Base-by-base conservation (phyloP, 37 sponge, comb jelly and placozoan genomes). In the Cliona cf. orientalis region DNA sequence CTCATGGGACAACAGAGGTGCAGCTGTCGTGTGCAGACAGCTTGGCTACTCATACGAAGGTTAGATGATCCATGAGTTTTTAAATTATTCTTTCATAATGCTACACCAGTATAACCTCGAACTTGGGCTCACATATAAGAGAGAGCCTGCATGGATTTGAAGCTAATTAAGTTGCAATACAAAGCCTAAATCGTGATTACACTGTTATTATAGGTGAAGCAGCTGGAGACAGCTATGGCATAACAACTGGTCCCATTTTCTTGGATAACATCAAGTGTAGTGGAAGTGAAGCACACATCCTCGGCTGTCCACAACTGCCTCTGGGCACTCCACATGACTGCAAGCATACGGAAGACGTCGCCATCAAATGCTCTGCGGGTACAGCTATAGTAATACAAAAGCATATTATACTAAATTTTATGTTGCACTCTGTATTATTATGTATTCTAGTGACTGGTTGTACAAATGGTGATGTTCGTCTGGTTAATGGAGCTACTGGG, bases 201-300 rank as follows among this genome's bases (percentile, higher is more conserved):
- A n/a, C n/a, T n/a, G n/a, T n/a, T n/a, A n/a, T n/a, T n/a, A n/a
- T n/a, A n/a, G n/a, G n/a, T n/a, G n/a, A n/a, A n/a, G n/a, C n/a
- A n/a, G n/a, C n/a, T n/a, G n/a, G n/a, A n/a, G n/a, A n/a, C n/a
- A n/a, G n/a, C n/a, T 72, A 36, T 72, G 82, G 82, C 3, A 26
- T 0, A 4, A 63, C 38, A 21, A 4, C 42, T 6, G 72, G 59
- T 23, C 73, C 82, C n/a, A 82, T 82, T 25, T 61, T 29, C 38
- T 26, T 82, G 73, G 82, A 82, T 32, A 64, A 82, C 62, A 73
- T 82, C 7, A 73, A 82, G 40, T 92, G 92, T 46, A 31, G 5
- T 3, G 92, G 92, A 2, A 67, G 36, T 45, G 92, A 92, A 75
- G 26, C 57, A 42, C 78, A 84, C 67, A n/a, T 92, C 1, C 49